Evolutionary conservation across 1,140 invertebrate genomes (phyloP).

Genomic region (Monochamus saltuarius): DNA sequence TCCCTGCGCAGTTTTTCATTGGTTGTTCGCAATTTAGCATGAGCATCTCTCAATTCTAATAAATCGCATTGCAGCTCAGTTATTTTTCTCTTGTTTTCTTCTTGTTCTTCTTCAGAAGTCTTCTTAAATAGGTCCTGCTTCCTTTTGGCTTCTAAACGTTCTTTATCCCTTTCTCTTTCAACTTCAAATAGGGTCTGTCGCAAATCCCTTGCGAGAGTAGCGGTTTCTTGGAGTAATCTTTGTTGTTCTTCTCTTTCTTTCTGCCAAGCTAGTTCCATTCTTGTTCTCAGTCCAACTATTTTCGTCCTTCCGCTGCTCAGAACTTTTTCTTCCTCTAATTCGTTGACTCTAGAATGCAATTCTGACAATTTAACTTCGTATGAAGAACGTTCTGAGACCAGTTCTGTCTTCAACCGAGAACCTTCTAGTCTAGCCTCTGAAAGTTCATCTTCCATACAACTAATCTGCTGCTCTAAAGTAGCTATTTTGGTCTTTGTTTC

Average conservation of each 20-base stretch:
- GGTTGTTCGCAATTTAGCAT: conserved; percentile 87
- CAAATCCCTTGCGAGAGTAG: conserved; percentile 85
- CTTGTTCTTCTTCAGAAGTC: conserved; percentile 83
- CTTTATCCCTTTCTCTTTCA: conserved; percentile 85
- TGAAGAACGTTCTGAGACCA: conserved; percentile 83
- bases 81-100: conserved; percentile 83
- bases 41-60: conserved; percentile 83
- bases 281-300: conserved; percentile 80
- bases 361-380: conserved; percentile 88
- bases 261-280: conserved; percentile 93
- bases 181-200: conserved; percentile 85
- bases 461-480: conserved; percentile 78
- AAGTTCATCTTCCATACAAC: conserved; percentile 84
- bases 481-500: conserved; percentile 66
- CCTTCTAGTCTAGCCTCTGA: conserved; percentile 79
- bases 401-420: conserved; percentile 84
- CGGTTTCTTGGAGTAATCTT: conserved; percentile 84
- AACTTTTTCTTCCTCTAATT: conserved; percentile 83
- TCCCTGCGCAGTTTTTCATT: conserved; percentile 87
- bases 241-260: conserved; percentile 93
- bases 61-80: conserved; percentile 82
- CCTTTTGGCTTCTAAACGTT: conserved; percentile 81
- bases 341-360: conserved; percentile 88
- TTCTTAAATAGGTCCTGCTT: conserved; percentile 82
- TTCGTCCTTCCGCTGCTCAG: conserved; percentile 78